A percentile compares a stretch with the other conserved stretches of the same genome.
Evolutionary conservation across 2,888 invertebrate genomes (phyloP).

Genomic region (Microctonus aethiopoides): DNA sequence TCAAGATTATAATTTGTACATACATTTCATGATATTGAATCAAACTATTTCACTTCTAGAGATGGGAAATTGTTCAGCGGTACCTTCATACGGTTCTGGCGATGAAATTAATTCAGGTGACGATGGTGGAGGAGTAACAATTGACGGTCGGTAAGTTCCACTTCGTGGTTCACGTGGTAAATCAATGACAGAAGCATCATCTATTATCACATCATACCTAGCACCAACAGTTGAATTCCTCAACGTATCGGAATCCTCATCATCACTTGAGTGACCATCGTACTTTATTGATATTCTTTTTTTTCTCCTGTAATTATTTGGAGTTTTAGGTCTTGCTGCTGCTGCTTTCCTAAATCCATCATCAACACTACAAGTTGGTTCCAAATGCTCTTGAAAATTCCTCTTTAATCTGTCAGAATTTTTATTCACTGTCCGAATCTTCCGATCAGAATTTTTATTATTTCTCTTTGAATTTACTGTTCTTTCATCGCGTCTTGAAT

Average conservation of each 20-base stretch:
- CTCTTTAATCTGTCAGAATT: neutral
- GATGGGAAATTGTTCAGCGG: conserved; percentile 3
- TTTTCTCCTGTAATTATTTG: conserved; percentile 56
- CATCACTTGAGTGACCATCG: conserved; percentile 63
- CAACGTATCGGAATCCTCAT: conserved; percentile 66
- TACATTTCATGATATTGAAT: neutral
- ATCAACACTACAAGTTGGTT: conserved; percentile 36
- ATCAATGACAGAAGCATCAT: conserved; percentile 47
- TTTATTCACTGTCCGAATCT: neutral
- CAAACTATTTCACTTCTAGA: conserved; percentile 22
- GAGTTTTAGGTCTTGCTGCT: conserved; percentile 53
- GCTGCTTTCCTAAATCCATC: conserved; percentile 37
- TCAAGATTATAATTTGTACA: neutral
- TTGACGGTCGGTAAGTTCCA: conserved; percentile 47
- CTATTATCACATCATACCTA: conserved; percentile 15
- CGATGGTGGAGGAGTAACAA: neutral
- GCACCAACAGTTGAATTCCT: conserved; percentile 32
- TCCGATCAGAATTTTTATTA: conserved; percentile 32
- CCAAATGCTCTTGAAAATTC: conserved; percentile 38
- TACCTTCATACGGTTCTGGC: conserved; percentile 5
- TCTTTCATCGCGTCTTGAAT: conserved; percentile 51
- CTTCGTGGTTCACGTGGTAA: conserved; percentile 55
- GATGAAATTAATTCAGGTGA: conserved; percentile 17
- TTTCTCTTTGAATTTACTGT: conserved; percentile 44
- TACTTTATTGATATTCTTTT: conserved; percentile 64